Base-by-base conservation (phyloP, 2,113 vertebrate genomes). In the Antechinus flavipes region DNA sequence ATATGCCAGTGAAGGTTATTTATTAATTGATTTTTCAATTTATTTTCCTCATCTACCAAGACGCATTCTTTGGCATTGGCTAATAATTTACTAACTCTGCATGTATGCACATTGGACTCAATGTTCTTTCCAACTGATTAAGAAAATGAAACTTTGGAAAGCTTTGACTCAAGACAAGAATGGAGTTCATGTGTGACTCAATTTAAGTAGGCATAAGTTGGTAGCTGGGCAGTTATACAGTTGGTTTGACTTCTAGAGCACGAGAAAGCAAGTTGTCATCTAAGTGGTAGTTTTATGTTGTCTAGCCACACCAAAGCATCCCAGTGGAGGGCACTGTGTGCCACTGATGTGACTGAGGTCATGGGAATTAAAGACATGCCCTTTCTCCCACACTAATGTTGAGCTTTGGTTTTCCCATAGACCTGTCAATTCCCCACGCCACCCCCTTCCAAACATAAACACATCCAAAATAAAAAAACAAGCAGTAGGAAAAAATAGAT, bases 111-210 rank as follows among this genome's bases (percentile, higher is more conserved):
- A 35, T 68, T 68, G 5, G 14, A 76, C 4, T 22, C 68, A n/a
- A 22, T 19, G 35, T 76, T 30, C 68, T 19, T 6, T 1, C 61
- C 61, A 76, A 19, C 61, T 76, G n/a, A 76, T 56, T 25, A 56
- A 25, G 84, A 24, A 89, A 91, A 42, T 92, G 46, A 54, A 92
- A 89, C 76, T 30, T 1, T 53, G 93, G 76, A 92, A 93, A 91
- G 12, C 24, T 47, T 2, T 22, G 68, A 19, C 52, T 55, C 35
- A 49, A 47, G 30, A 10, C 53, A n/a, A n/a, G 93, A 93, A 50
- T 61, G 47, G 84, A 49, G 30, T 89, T 53, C 50, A 25, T 27
- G 26, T 52, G 25, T 76, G 35, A 47, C 52, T 26, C 56, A 2
- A 89, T 8, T 4, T 54, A 30, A 89, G 52, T 5, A n/a, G 8